Conservation (phyloP, 2,888 invertebrate genomes). For the Drosophila subquinaria region DNA sequence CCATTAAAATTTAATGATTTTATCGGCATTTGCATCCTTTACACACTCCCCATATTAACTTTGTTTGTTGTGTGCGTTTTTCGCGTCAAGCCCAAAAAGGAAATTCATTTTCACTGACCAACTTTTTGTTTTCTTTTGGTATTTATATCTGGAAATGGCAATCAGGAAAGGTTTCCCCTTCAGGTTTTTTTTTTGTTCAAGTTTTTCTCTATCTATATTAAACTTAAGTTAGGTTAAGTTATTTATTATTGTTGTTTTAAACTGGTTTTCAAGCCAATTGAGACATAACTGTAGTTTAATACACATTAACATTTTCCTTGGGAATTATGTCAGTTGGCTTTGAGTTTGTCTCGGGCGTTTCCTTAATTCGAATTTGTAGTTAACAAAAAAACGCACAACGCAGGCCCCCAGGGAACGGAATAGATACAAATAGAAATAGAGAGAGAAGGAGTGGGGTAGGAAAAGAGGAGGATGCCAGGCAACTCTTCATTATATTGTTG, state of each 20-base stretch:
- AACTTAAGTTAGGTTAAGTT: constrained; percentile 38
- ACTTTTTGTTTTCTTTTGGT: constrained; percentile 39
- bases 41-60: constrained; percentile 16
- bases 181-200: constrained; percentile 64
- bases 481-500: constrained; percentile 39
- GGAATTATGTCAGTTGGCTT: constrained; percentile 74
- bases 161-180: constrained; percentile 61
- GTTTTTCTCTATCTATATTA: constrained; percentile 49
- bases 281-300: constrained; percentile 74
- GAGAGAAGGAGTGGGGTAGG: neutral
- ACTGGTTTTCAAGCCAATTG: constrained; percentile 69
- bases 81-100: constrained; percentile 49
- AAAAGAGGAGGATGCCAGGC: neutral
- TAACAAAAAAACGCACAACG: constrained; percentile 35
- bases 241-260: constrained; percentile 44
- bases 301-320: constrained; percentile 75
- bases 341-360: constrained; percentile 27
- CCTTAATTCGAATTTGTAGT: constrained; percentile 32
- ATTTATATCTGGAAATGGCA: constrained; percentile 50
- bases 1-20: constrained; percentile 35
- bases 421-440: neutral
- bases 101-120: constrained; percentile 73
- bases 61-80: constrained; percentile 12
- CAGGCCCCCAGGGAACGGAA: neutral
- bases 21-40: constrained; percentile 66